These are phyloP conservation scores for Dicrurus megarhynchus DNA, from an alignment of 2,113 vertebrate species.

Conservation along the genomic window DNA sequence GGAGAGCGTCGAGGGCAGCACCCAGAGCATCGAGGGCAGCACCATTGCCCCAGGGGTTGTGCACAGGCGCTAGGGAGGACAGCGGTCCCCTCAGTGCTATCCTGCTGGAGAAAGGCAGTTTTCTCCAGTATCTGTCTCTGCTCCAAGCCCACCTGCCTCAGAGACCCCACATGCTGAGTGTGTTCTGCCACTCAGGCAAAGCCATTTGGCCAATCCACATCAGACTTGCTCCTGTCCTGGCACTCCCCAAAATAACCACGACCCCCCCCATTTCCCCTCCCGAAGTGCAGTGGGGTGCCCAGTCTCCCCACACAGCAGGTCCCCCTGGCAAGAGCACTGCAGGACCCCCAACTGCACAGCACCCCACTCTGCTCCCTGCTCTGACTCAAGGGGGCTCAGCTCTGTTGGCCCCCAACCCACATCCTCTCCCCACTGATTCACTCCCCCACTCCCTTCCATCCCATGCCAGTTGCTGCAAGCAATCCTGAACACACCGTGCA, in stretches of 20 bases:
- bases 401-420: background rate
- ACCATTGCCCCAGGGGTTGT: fast-evolving
- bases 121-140: background rate
- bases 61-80: background rate
- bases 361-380: background rate
- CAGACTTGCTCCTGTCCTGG: background rate
- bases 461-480: background rate
- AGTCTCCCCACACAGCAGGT: background rate
- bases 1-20: background rate
- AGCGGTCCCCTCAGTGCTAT: fast-evolving
- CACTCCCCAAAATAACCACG: fast-evolving
- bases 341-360: background rate
- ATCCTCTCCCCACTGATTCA: background rate
- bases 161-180: background rate
- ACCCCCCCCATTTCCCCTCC: background rate
- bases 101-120: background rate
- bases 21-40: background rate
- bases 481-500: fast-evolving
- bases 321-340: background rate
- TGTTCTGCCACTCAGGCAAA: background rate
- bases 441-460: background rate
- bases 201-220: fast-evolving
- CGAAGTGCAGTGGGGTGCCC: fast-evolving
- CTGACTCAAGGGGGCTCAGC: background rate
- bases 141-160: background rate